Base-by-base conservation (phyloP, 1,140 invertebrate genomes). In the Chlorops oryzae region DNA sequence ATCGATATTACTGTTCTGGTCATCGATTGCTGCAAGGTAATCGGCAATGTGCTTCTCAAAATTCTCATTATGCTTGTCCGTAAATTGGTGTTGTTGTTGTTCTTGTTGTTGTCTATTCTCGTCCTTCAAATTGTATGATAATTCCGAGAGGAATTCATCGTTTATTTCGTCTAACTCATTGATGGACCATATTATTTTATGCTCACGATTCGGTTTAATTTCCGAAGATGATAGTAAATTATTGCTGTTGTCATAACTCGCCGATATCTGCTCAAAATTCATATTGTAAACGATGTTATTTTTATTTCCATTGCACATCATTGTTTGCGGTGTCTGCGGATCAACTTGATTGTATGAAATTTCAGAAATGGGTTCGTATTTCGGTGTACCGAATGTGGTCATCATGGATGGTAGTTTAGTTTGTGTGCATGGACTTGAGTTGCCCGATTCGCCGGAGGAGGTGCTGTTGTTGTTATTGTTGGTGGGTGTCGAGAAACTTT, bases 111-210 rank as follows among this genome's bases (percentile, higher is more conserved):
- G 42, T 3, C 21, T 4, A 3, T 25, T 47, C 24, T 38, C 45
- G 50, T 22, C 53, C 43, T 5, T 49, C 40, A 13, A n/a, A n/a
- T n/a, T n/a, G n/a, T n/a, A n/a, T n/a, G n/a, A n/a, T n/a, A n/a
- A n/a, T n/a, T n/a, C n/a, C n/a, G n/a, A n/a, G n/a, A n/a, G 39
- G 22, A 39, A 65, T 3, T 49, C 44, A 10, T 56, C 57, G 44
- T 61, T 56, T 2, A 58, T 51, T 24, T 69, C 66, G 23, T 69
- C 65, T 18, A 69, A 42, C 38, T 70, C 67, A 37, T 65, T 59
- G 25, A 70, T 70, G 20, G 64, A 64, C 67, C 67, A 70, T 41
- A 70, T 71, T 35, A 56, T 51, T 50, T 70, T 71, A 40, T 70
- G 61, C 35, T 71, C 68, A 5, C 68, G 52, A 38, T 70, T 63